phyloP scores from a whole-genome alignment of 2,113 vertebrate species.

The Hylia prasina region DNA sequence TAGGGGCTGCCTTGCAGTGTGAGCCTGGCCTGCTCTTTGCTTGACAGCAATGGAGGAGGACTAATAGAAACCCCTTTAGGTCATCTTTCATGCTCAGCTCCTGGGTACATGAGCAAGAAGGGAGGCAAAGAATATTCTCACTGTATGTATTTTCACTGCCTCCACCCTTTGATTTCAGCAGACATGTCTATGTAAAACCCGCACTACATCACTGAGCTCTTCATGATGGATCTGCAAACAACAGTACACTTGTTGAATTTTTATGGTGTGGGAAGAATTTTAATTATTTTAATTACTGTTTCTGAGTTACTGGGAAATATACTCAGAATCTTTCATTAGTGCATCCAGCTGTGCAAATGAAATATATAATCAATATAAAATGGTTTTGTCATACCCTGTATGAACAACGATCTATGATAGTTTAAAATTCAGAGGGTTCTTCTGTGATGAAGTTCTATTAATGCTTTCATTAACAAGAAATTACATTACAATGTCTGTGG shows the following conservation, averaged over 20 bases:
- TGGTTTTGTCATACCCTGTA: conserved; percentile 35
- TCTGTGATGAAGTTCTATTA: conserved; percentile 32
- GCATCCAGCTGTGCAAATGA: conserved; percentile 57
- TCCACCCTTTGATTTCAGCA: background rate
- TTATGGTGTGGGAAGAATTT: background rate
- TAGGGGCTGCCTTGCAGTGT: background rate
- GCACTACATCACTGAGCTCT: background rate
- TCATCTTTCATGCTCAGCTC: background rate
- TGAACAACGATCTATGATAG: conserved; percentile 23
- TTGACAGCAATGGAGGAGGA: background rate
- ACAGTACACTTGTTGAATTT: background rate
- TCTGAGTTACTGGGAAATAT: conserved; percentile 36
- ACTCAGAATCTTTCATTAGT: conserved; percentile 37
- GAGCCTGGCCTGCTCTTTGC: background rate
- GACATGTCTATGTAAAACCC: background rate
- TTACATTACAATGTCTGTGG: conserved; percentile 36
- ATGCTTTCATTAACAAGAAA: conserved; percentile 44
- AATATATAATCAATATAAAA: conserved; percentile 57
- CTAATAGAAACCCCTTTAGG: background rate
- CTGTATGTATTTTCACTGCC: background rate
- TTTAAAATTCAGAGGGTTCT: conserved; percentile 35
- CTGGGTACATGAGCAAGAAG: background rate
- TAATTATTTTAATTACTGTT: conserved; percentile 47
- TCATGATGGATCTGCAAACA: background rate
- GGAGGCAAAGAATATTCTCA: background rate